Evolutionary conservation across 1,140 invertebrate species (phyloP).

Genomic region (Frieseomelitta varia): DNA sequence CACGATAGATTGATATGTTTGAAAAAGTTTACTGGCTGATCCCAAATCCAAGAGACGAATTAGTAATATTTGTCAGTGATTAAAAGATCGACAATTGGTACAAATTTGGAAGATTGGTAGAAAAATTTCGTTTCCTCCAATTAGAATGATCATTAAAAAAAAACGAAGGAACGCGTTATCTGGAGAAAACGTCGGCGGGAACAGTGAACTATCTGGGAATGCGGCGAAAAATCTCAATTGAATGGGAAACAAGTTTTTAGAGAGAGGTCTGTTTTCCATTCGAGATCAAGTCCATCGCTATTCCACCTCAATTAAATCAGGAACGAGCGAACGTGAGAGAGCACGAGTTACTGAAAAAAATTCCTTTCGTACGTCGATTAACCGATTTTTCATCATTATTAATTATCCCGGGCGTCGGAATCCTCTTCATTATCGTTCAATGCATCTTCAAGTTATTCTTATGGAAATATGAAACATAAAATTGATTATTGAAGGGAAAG

Average conservation of each 20-base stretch:
- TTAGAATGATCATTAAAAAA: not conserved
- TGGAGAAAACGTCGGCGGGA: not conserved
- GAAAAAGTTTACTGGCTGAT: too few relatives aligned
- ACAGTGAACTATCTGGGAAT: not conserved
- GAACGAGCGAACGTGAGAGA: slow-evolving; percentile 21
- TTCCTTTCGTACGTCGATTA: not conserved
- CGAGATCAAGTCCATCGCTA: not conserved
- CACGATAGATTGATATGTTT: too few relatives aligned
- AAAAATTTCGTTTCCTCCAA: not conserved
- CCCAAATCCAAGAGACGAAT: too few relatives aligned
- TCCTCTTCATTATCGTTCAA: too few relatives aligned
- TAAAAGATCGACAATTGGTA: not conserved
- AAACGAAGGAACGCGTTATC: too few relatives aligned
- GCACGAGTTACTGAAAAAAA: not conserved
- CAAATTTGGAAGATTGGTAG: too few relatives aligned
- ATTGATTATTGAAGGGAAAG: too few relatives aligned
- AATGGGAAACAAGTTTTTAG: slow-evolving; percentile 34
- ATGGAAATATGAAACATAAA: too few relatives aligned
- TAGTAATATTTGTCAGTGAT: not conserved
- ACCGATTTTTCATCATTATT: not conserved
- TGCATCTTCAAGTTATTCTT: too few relatives aligned
- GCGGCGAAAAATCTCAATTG: slow-evolving; percentile 24
- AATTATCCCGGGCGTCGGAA: not conserved
- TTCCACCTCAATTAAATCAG: slow-evolving; percentile 18
- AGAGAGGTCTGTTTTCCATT: slow-evolving; percentile 9